Percentiles rank a stretch among this genome's conserved stretches.
Evolutionary conservation across 2,888 invertebrate species (phyloP).

Genomic region (Polydrusus cervinus): DNA sequence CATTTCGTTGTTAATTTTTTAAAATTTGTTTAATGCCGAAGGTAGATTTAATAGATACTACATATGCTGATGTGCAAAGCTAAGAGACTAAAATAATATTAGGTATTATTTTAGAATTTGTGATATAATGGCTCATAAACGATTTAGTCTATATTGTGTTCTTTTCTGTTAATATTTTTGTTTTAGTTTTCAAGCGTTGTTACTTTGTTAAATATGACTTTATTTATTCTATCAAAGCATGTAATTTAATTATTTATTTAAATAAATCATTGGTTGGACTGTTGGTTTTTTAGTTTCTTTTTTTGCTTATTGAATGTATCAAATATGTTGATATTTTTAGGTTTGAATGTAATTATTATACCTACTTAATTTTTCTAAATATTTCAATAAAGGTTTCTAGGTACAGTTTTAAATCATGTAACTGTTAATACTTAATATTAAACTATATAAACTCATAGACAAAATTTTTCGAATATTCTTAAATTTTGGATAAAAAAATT

Average conservation of each 20-base stretch:
- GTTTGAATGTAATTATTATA: constrained; percentile 6
- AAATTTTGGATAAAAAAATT: no score
- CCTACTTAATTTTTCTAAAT: neutral
- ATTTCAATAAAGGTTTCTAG: neutral
- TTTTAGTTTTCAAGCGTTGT: constrained; percentile 45
- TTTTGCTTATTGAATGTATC: neutral
- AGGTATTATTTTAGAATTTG: neutral
- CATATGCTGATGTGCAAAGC: no score
- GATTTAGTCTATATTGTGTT: constrained; percentile 35
- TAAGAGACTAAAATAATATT: no score
- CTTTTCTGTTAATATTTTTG: constrained; percentile 53
- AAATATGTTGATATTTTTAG: constrained; percentile 1
- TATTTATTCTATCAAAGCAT: constrained; percentile 39
- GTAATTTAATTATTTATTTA: constrained; percentile 51
- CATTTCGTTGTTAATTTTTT: no score
- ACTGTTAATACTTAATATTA: neutral
- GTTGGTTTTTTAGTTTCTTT: constrained; percentile 11
- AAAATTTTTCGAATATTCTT: no score
- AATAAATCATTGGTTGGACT: constrained; percentile 13
- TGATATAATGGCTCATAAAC: constrained; percentile 27
- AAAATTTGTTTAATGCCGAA: no score
- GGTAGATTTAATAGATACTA: no score
- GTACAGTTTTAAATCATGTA: neutral
- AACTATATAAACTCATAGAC: no score
- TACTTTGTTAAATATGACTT: constrained; percentile 36